These are phyloP conservation scores for Theretra japonica DNA, from an alignment of 2,888 invertebrate genomes.

Conservation along the genomic window DNA sequence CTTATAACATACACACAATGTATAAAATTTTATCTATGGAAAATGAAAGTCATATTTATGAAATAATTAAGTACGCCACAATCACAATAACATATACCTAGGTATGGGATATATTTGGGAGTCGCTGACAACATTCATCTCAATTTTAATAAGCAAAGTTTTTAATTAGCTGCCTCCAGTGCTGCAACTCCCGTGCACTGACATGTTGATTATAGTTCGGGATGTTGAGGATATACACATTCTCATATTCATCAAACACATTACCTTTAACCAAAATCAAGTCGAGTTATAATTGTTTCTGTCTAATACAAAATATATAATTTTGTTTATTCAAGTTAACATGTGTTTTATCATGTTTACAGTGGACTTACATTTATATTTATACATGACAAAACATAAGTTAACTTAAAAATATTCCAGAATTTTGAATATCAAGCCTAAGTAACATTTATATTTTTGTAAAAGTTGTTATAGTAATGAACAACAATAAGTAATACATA, in stretches of 20 bases:
- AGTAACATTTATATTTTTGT: no score
- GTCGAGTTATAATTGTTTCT: no score
- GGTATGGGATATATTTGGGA: constrained; percentile 10
- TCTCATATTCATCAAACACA: neutral
- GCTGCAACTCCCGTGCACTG: neutral
- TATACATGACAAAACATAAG: no score
- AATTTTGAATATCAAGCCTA: no score
- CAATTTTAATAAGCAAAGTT: constrained; percentile 1
- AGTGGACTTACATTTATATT: no score
- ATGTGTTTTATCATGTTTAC: no score
- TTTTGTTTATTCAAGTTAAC: no score
- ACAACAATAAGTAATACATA: no score
- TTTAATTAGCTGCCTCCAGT: neutral
- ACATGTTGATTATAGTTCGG: constrained; percentile 7
- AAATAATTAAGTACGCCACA: constrained; percentile 22
- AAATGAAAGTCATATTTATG: constrained; percentile 4
- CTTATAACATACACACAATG: constrained; percentile 14
- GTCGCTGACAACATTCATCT: neutral
- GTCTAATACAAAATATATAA: no score
- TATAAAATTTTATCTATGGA: constrained; percentile 5
- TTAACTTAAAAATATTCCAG: no score
- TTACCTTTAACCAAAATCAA: no score
- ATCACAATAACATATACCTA: constrained; percentile 17
- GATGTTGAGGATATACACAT: constrained; percentile 10
- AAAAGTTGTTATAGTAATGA: no score